These are phyloP conservation scores for Elephantulus edwardii DNA, from an alignment of 2,113 vertebrate species.

Conservation along the genomic window DNA sequence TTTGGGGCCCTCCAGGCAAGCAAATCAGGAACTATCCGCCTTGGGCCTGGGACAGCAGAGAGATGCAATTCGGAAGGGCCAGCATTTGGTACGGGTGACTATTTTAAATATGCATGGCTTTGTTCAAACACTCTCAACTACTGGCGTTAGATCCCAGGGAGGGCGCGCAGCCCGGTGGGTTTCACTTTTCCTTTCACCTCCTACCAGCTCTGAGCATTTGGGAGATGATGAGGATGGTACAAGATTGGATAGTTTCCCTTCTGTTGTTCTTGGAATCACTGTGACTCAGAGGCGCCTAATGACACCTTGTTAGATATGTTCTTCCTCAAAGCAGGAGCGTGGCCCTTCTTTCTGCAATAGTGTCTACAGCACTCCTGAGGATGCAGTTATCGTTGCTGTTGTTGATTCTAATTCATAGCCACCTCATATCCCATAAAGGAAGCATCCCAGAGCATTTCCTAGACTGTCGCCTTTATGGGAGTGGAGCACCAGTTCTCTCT, in stretches of 20 bases:
- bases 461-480: background rate
- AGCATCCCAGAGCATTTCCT: background rate
- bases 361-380: background rate
- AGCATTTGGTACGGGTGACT: conserved; percentile 39
- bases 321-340: background rate
- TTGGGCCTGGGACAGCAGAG: conserved; percentile 76
- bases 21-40: conserved; percentile 81
- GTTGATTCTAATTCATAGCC: background rate
- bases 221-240: too few relatives aligned
- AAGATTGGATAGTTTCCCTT: too few relatives aligned
- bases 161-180: background rate
- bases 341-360: accelerated
- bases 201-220: background rate
- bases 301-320: background rate
- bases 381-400: background rate
- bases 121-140: conserved; percentile 59
- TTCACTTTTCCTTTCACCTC: background rate
- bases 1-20: conserved; percentile 83
- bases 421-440: background rate
- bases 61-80: conserved; percentile 72
- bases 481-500: background rate
- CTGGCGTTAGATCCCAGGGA: background rate
- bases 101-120: conserved; percentile 45
- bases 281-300: too few relatives aligned
- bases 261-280: too few relatives aligned